phyloP scores from a whole-genome alignment of 2,888 invertebrate genomes.

The Corythucha ciliata region DNA sequence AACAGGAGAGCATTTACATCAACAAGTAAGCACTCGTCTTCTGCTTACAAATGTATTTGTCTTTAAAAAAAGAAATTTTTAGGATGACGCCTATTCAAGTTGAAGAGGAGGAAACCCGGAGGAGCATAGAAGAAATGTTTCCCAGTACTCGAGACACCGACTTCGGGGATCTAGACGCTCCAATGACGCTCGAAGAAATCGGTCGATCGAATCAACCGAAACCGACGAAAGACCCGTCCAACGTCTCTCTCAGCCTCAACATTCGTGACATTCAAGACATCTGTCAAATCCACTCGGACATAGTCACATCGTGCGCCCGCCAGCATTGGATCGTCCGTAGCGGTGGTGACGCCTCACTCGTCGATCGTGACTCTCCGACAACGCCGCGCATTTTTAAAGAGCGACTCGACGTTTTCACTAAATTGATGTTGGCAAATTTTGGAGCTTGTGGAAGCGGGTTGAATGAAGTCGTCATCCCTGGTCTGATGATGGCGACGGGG shows the following conservation, averaged over 20 bases:
- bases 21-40: slow-evolving; percentile 49
- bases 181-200: slow-evolving; percentile 43
- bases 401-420: too few species aligned
- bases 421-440: too few species aligned
- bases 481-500: too few species aligned
- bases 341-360: too few species aligned
- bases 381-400: too few species aligned
- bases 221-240: too few species aligned
- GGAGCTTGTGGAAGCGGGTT: neutral
- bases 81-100: slow-evolving; percentile 39
- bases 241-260: slow-evolving; percentile 27
- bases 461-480: neutral
- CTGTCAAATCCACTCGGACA: slow-evolving; percentile 32
- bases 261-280: slow-evolving; percentile 51
- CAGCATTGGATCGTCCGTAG: too few species aligned
- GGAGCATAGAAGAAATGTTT: slow-evolving; percentile 60
- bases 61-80: slow-evolving; percentile 7
- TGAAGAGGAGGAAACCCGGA: slow-evolving; percentile 56
- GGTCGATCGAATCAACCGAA: neutral
- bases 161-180: slow-evolving; percentile 56
- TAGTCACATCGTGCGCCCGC: neutral
- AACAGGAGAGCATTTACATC: slow-evolving; percentile 67
- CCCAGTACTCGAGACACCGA: slow-evolving; percentile 52
- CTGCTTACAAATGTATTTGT: neutral
- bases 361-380: too few species aligned